Evolutionary conservation across 1,140 invertebrate species (phyloP), one percentile per base, ranked within the genome.

Genomic region (Pygmarrhopalites habei): DNA sequence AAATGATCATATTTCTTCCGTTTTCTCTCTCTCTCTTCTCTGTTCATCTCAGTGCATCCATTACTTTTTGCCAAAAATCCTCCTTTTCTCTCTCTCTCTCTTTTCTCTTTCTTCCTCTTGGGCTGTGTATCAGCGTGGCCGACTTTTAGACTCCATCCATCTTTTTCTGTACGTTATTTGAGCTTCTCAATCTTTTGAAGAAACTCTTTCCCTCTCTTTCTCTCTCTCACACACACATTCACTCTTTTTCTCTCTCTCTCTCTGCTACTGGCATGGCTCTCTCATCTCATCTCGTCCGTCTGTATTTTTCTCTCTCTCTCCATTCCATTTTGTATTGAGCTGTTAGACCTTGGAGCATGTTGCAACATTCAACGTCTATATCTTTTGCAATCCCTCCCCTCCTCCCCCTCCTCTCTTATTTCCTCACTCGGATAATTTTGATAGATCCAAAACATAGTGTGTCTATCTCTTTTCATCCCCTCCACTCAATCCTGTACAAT

Each of bases 111-210:
- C 30, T 61, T 52, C 25, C 51, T 39, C 55, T 55, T n/a, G 21
- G 25, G 28, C 10, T 62, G 29, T 25, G 26, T 23, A 21, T 29
- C 21, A n/a, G 53, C 19, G 47, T 49, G 47, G 7, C 7, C 35
- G 19, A 21, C 19, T 29, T 44, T 29, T 41, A 29, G 52, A 32
- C 52, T 55, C 15, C 55, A 58, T 58, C 55, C 55, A 58, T 58
- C 55, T 58, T 29, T 29, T 29, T 29, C 28, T n/a, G 1, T 30
- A n/a, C n/a, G n/a, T n/a, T n/a, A n/a, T n/a, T n/a, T n/a, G n/a
- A n/a, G n/a, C n/a, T n/a, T n/a, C n/a, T n/a, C n/a, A n/a, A n/a
- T n/a, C n/a, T n/a, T n/a, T 21, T 17, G 25, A 21, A 3, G 19
- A 15, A 12, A 28, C 55, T 26, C 23, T 21, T 23, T 7, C 15